These are phyloP conservation scores for Orchestes rusci DNA, from an alignment of 2,888 invertebrate genomes.

Conservation along the genomic window DNA sequence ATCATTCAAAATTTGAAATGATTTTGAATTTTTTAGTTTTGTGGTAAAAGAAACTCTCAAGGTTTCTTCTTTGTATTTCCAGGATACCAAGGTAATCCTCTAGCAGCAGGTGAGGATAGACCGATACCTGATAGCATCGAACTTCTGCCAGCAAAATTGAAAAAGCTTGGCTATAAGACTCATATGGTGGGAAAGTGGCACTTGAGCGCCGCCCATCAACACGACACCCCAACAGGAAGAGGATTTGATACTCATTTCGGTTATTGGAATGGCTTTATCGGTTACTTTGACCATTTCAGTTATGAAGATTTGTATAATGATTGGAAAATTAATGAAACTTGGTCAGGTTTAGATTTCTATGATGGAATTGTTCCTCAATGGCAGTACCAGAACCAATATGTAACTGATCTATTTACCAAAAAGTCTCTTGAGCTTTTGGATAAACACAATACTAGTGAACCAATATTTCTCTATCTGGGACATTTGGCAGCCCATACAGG, in stretches of 20 bases:
- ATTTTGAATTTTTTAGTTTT: no score
- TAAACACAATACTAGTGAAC: conserved; percentile 46
- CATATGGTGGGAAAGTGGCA: conserved; percentile 83
- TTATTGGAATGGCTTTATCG: conserved; percentile 73
- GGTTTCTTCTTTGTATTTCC: no score
- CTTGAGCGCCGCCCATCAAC: conserved; percentile 63
- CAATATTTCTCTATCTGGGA: conserved; percentile 70
- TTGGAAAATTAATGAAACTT: conserved; percentile 19
- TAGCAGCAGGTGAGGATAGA: conserved; percentile 60
- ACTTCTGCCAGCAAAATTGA: conserved; percentile 54
- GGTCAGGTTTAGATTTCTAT: conserved; percentile 46
- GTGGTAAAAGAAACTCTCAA: no score
- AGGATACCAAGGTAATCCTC: conserved; percentile 58
- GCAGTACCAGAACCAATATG: conserved; percentile 50
- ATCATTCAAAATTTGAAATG: no score
- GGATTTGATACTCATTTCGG: conserved; percentile 81
- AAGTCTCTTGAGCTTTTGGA: conserved; percentile 58
- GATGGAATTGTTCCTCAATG: conserved; percentile 44
- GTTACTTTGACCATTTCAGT: conserved; percentile 56
- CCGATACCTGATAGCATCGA: conserved; percentile 54
- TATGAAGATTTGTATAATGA: conserved; percentile 10
- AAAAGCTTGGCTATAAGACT: conserved; percentile 60
- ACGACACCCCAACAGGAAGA: conserved; percentile 60
- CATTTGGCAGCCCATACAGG: conserved; percentile 58
- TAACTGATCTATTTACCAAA: conserved; percentile 62